phyloP scores from a whole-genome alignment of 2,797 vertebrate species.

The Peromyscus nudipes region DNA sequence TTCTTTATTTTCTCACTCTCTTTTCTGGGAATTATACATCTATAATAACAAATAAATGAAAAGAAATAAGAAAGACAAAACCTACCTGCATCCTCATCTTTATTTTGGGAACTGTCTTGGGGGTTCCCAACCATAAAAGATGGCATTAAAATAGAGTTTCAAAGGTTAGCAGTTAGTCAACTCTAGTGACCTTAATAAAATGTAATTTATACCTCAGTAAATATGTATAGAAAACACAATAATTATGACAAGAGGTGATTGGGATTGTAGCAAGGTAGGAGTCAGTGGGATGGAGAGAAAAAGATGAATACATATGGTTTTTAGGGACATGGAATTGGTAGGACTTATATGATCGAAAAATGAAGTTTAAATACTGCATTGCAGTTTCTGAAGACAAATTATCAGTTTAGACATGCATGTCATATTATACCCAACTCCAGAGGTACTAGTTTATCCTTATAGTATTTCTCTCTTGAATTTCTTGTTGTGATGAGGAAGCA shows the following conservation, averaged over 20 bases:
- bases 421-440: neutral
- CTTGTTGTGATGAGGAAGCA: constrained; percentile 38
- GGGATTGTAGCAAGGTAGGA: neutral
- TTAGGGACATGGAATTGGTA: neutral
- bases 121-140: neutral
- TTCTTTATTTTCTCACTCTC: neutral
- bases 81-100: neutral
- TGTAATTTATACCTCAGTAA: constrained; percentile 56
- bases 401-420: constrained; percentile 6
- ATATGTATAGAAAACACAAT: neutral
- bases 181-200: constrained; percentile 35
- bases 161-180: constrained; percentile 65
- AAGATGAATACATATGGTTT: neutral
- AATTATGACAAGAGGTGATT: constrained; percentile 28
- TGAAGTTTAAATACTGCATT: constrained; percentile 23
- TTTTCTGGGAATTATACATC: constrained; percentile 24
- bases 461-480: constrained; percentile 23
- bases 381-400: neutral
- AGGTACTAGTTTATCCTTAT: constrained; percentile 42
- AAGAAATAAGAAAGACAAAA: neutral
- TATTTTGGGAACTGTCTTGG: constrained; percentile 45
- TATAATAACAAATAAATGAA: neutral
- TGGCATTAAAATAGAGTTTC: constrained; percentile 49
- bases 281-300: constrained; percentile 5
- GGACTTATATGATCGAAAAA: constrained; percentile 9